Evolutionary conservation across 2,888 invertebrate genomes (phyloP), one percentile per base, ranked within the genome.

Genomic region (Lasioglossum lativentre): DNA sequence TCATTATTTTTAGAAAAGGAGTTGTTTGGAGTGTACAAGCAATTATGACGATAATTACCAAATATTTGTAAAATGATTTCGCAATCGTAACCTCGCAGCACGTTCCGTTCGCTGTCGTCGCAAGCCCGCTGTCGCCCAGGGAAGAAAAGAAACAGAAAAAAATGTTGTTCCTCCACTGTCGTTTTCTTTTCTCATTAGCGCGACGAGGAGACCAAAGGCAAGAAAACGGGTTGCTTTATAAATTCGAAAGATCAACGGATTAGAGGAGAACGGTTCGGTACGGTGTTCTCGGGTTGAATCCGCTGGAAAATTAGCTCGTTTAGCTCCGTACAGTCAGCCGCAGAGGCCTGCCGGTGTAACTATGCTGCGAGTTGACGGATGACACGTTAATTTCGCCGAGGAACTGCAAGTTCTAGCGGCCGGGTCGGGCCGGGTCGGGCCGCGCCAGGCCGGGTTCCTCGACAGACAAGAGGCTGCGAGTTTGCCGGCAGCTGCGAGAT

Each of bases 301-400:
- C 16, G 38, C 30, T 59, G 70, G 71, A 75, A 52, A 83, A 72
- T 85, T 75, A 78, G 78, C 75, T 75, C 74, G 66, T 76, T 56
- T 27, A 23, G 45, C 27, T 6, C 23, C 10, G 30, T 52, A 80
- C 75, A 83, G 80, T 75, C 70, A 16, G n/a, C 10, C 66, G 72
- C 47, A 42, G 71, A 78, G 34, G 66, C 75, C 52, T 52, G 30
- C 8, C 19, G 8, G 66, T 56, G 82, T n/a, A 77, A 75, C 78
- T 75, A 71, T 56, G 82, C 45, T 16, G 4, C 63, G 34, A 78
- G 82, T 75, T 79, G 83, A 76, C 79, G 72, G 83, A 83, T 79
- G 83, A 76, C 75, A 77, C 84, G 89, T 88, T 89, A 86, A 89
- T 88, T 88, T 87, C 80, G 79, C 23, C 71, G 76, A 82, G 80